Conservation (phyloP, 2,797 vertebrate genomes). For the Tapera naevia region DNA sequence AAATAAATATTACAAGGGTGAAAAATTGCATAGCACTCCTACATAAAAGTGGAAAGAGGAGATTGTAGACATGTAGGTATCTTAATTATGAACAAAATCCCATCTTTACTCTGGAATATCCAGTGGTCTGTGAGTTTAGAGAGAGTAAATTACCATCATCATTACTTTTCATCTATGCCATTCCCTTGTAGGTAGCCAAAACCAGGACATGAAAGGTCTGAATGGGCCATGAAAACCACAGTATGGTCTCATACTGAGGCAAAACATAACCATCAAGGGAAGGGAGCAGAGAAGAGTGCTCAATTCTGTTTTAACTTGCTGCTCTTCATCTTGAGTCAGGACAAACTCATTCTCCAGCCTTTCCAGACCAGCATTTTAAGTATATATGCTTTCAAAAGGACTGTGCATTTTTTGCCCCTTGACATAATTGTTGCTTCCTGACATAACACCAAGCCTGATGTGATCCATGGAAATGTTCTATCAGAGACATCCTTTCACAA, state of each 20-base stretch:
- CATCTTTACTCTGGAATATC: background rate
- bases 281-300: background rate
- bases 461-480: background rate
- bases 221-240: background rate
- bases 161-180: background rate
- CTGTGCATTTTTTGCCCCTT: background rate
- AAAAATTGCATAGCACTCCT: background rate
- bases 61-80: accelerated
- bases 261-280: background rate
- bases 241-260: accelerated
- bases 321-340: accelerated
- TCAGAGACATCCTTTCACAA: background rate
- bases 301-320: background rate
- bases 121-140: background rate
- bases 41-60: background rate
- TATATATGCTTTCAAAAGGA: background rate
- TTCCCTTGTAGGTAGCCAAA: background rate
- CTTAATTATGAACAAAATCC: background rate
- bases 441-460: background rate
- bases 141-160: accelerated
- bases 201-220: background rate
- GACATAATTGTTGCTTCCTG: background rate
- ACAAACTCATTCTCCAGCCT: background rate
- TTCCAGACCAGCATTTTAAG: background rate
- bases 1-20: background rate